These are phyloP conservation scores for Drosophila nasuta DNA, from an alignment of 1,140 invertebrate species.

Conservation along the genomic window DNA sequence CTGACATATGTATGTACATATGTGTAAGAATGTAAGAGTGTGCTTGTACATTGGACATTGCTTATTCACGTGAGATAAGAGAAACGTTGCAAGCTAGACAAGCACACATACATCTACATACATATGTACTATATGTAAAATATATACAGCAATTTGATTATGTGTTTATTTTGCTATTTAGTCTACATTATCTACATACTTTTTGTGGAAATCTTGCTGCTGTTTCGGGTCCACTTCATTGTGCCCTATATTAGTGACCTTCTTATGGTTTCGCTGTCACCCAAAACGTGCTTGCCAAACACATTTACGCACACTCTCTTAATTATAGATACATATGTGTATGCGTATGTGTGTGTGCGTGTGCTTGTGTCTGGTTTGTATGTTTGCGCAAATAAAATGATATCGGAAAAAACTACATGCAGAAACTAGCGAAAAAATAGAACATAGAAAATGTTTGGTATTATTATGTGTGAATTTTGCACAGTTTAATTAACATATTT, in stretches of 20 bases:
- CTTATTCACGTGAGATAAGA: conserved; percentile 26
- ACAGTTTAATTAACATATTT: conserved; percentile 28
- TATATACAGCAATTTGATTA: conserved; percentile 2
- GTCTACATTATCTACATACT: conserved; percentile 18
- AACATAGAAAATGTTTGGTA: neutral
- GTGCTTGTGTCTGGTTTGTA: neutral
- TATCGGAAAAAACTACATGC: neutral
- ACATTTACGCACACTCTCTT: conserved; percentile 3
- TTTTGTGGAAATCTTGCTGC: conserved; percentile 22
- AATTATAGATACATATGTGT: conserved; percentile 5
- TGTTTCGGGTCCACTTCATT: conserved; percentile 54
- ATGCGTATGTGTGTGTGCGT: neutral
- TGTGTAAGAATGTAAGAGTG: neutral
- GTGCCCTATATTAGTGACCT: conserved; percentile 69
- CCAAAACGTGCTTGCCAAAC: conserved; percentile 63
- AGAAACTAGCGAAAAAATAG: neutral
- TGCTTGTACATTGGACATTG: conserved; percentile 11
- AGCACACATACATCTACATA: neutral
- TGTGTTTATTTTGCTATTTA: conserved; percentile 1
- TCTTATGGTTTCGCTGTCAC: conserved; percentile 75
- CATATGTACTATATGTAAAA: conserved; percentile 2
- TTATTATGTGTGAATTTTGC: conserved; percentile 1
- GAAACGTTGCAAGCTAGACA: conserved; percentile 3
- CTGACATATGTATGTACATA: conserved; percentile 7
- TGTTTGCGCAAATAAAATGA: neutral